Base-by-base conservation (phyloP, 2,888 invertebrate genomes). In the Danaus chrysippus region DNA sequence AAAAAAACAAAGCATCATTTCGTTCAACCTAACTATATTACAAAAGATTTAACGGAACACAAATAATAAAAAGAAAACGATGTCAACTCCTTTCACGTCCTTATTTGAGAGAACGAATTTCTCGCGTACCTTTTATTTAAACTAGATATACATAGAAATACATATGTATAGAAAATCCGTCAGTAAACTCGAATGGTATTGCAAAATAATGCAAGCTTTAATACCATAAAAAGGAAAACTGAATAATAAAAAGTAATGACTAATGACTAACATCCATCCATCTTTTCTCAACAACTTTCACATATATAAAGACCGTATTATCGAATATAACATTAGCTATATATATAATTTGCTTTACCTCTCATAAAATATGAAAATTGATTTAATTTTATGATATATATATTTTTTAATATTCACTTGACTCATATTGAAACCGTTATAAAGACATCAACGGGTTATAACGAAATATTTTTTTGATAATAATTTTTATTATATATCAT, bases 381-480 rank as follows among this genome's bases (percentile, higher is more conserved):
- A 34, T 34, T 34, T 34, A 34, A 34, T 34, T 34, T 49, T 49
- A 11, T 49, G 46, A 11, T 17, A n/a, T 9, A 10, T 17, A 1
- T 17, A 10, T 49, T 2, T 17, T 10, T 49, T 8, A 1, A 49
- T 17, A 49, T 3, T 6, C 3, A 34, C 6, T 23, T 41, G 17
- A 3, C 8, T 41, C 54, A 15, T 17, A 43, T 43, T 46, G 12
- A 49, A 41, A 13, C 23, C 59, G 55, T 43, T 46, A 46, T 57
- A 66, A 66, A 64, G 66, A 66, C 66, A 62, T 64, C 66, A 66
- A 66, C 66, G 64, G 42, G 66, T 57, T 64, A 49, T 10, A 17
- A 41, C 13, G 11, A 60, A 23, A 54, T 12, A 41, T 42, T 23
- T 43, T 43, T 43, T 12, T 13, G 13, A 13, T 44, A 10, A 49